These are phyloP conservation scores for Heteromormyrus szaboi DNA, from an alignment of 2,797 vertebrate genomes.

Conservation along the genomic window DNA sequence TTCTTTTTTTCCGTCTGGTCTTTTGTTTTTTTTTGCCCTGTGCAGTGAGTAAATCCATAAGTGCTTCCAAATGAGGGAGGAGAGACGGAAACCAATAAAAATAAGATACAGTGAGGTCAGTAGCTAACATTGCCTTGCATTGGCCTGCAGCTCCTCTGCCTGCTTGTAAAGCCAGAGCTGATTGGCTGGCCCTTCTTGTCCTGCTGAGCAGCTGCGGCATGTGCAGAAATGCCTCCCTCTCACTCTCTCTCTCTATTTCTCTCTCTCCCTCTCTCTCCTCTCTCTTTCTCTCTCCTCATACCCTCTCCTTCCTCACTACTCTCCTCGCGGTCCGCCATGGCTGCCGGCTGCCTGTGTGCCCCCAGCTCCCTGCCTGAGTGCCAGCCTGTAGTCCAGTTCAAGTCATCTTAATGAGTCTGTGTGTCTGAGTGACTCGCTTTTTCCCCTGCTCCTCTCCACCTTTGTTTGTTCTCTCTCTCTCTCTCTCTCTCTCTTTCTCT, in stretches of 20 bases:
- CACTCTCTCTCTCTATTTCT: conserved; percentile 7
- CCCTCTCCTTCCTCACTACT: conserved; percentile 27
- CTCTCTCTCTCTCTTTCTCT: conserved; percentile 10
- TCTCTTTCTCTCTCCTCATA: conserved; percentile 13
- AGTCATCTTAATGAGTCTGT: conserved; percentile 48
- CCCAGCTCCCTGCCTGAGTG: conserved; percentile 41
- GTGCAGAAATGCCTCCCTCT: conserved; percentile 54
- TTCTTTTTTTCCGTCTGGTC: neutral
- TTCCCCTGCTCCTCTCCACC: conserved; percentile 33
- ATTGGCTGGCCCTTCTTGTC: conserved; percentile 56
- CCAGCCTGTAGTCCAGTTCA: conserved; percentile 40
- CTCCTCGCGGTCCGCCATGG: conserved; percentile 48
- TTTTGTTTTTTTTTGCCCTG: conserved; percentile 47
- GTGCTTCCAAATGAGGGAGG: conserved; percentile 43
- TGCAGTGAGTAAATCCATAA: conserved; percentile 56
- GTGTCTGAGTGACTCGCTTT: conserved; percentile 40
- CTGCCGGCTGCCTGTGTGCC: conserved; percentile 47
- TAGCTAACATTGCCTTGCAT: conserved; percentile 51
- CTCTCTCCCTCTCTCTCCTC: neutral
- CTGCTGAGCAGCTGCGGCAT: conserved; percentile 57
- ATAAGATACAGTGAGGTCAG: conserved; percentile 45
- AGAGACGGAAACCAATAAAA: conserved; percentile 38
- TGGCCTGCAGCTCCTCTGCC: conserved; percentile 49
- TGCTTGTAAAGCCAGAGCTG: conserved; percentile 49
- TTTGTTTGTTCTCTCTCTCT: conserved; percentile 30